Evolutionary conservation across 2,888 invertebrate species (phyloP), one percentile per base, ranked within the genome.

Genomic region (Cephalotes varians): DNA sequence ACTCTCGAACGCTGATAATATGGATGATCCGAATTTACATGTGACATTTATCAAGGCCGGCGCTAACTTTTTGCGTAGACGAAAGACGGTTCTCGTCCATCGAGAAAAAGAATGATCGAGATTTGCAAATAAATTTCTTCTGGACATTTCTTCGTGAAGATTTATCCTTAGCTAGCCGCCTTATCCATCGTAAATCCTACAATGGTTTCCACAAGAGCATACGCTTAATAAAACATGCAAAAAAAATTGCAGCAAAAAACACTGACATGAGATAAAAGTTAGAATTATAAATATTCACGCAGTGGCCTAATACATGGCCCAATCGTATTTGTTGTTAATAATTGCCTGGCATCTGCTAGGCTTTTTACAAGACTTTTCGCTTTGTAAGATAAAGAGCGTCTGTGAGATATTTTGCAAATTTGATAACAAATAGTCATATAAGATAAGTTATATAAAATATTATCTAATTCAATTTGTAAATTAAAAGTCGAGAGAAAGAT

Each of bases 11-110:
- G 7, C 5, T 76, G n/a, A 67, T 67, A 67, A 40, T 44, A 80
- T 40, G 5, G n/a, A 69, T 83, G 51, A 69, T 15, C 28, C 21
- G 44, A 85, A 88, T 87, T 88, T 85, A 73, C 85, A 87, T 87
- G 25, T 87, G 87, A 85, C 82, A 88, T 87, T 86, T 86, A 31
- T 47, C 40, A 31, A 72, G 74, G 69, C 67, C 18, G 37, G 54
- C 31, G 47, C 62, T 51, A 18, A 31, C 25, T 58, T 71, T 25
- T 44, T 76, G 15, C 15, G 9, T 49, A 76, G 51, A 40, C 5
- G 3, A 69, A 65, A n/a, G n/a, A 28, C 12, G 37, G 40, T 62
- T 47, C 18, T 72, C n/a, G 49, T n/a, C 7, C 15, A 47, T 47
- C 18, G n/a, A 58, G 15, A 49, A 28, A 81, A 65, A 49, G 40